Evolutionary conservation across 2,797 vertebrate genomes (phyloP).

Genomic region (Oryzias dopingdopingensis): DNA sequence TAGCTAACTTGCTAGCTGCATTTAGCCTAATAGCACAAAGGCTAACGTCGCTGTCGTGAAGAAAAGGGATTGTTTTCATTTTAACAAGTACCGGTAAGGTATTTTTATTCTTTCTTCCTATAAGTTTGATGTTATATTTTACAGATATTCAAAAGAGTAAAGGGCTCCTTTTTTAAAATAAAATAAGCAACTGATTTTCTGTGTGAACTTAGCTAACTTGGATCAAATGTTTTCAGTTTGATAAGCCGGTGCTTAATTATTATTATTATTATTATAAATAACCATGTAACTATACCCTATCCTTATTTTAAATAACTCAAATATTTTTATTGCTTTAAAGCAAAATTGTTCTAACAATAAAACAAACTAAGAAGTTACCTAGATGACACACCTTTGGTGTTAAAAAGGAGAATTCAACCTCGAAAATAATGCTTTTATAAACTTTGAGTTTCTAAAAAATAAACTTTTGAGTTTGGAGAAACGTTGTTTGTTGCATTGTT

Average conservation of each 20-base stretch:
- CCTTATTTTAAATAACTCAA: too few species aligned
- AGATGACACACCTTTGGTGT: not conserved
- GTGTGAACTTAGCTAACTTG: too few species aligned
- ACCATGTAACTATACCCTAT: too few species aligned
- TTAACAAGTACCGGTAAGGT: constrained; percentile 17
- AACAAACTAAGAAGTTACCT: not conserved
- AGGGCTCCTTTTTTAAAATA: too few species aligned
- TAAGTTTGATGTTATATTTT: not conserved
- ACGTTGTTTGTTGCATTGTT: not conserved
- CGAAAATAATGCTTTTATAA: not conserved
- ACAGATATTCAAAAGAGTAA: too few species aligned
- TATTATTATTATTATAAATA: too few species aligned
- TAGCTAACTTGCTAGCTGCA: constrained; percentile 19
- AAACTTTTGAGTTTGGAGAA: not conserved
- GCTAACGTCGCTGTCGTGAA: constrained; percentile 17
- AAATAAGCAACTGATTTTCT: too few species aligned
- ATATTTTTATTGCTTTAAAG: too few species aligned
- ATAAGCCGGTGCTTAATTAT: too few species aligned
- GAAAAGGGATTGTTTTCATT: constrained; percentile 23
- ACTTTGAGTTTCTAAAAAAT: constrained; percentile 2
- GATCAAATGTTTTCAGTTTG: too few species aligned
- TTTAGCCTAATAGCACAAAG: constrained; percentile 9
- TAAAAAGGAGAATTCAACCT: not conserved
- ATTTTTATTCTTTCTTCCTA: not conserved
- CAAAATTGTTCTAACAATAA: too few species aligned